Evolutionary conservation across 1,140 invertebrate species (phyloP).

Genomic region (Aphidius ervi): DNA sequence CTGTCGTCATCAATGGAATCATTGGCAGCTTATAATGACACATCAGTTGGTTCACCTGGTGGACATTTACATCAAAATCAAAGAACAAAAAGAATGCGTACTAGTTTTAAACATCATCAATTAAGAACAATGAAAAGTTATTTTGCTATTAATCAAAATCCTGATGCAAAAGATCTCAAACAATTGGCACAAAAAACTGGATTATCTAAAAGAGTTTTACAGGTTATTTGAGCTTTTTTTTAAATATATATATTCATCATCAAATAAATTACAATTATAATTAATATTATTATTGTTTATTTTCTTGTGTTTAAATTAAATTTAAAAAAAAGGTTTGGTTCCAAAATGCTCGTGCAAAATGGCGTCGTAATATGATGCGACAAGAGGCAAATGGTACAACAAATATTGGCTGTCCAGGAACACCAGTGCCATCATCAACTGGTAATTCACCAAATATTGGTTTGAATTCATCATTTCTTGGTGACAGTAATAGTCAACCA

Average conservation of each 20-base stretch:
- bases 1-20: conserved; percentile 75
- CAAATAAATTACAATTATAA: too few relatives aligned
- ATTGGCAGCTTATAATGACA: conserved; percentile 62
- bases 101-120: conserved; percentile 96
- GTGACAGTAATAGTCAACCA: conserved; percentile 51
- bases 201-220: conserved; percentile 89
- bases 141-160: conserved; percentile 96
- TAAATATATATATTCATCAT: neutral
- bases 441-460: conserved; percentile 45
- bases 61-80: conserved; percentile 58
- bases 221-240: conserved; percentile 60
- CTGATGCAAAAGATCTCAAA: conserved; percentile 93
- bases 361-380: conserved; percentile 79
- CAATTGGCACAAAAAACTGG: conserved; percentile 95
- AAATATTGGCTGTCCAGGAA: conserved; percentile 45
- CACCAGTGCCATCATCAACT: conserved; percentile 46
- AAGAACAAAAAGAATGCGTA: conserved; percentile 86
- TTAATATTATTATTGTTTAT: neutral
- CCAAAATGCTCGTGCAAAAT: conserved; percentile 95
- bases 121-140: conserved; percentile 97
- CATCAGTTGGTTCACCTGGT: conserved; percentile 64
- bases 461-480: conserved; percentile 41
- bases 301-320: neutral
- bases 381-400: conserved; percentile 59
- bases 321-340: conserved; percentile 82